phyloP scores from a whole-genome alignment of 1,140 invertebrate genomes.

The Drosophila rufa region DNA sequence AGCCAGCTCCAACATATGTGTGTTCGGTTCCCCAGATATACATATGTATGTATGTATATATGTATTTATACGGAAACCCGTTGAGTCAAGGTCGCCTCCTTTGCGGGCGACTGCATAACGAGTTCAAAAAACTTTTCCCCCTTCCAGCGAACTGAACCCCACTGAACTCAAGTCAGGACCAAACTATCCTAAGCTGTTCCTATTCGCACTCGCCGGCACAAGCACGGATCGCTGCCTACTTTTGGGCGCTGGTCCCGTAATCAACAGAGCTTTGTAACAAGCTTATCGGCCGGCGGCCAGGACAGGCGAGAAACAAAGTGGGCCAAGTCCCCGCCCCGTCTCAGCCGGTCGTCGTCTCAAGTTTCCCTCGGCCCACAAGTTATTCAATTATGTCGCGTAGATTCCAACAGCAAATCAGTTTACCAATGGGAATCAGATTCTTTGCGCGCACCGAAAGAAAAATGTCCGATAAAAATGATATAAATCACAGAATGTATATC shows the following conservation, averaged over 20 bases:
- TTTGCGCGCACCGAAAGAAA: background rate
- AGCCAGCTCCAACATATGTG: conserved; percentile 7
- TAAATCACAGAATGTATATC: too few relatives aligned
- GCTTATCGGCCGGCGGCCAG: conserved; percentile 51
- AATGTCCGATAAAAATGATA: background rate
- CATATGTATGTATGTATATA: background rate
- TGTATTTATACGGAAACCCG: conserved; percentile 8
- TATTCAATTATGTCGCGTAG: conserved; percentile 35
- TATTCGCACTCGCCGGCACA: conserved; percentile 28
- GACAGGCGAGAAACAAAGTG: conserved; percentile 32
- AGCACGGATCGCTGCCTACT: conserved; percentile 16
- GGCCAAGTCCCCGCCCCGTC: background rate
- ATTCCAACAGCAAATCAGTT: conserved; percentile 17
- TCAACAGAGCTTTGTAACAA: conserved; percentile 44
- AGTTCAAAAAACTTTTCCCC: conserved; percentile 49
- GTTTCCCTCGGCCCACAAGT: conserved; percentile 15
- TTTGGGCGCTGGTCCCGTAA: conserved; percentile 19
- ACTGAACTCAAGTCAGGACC: conserved; percentile 6
- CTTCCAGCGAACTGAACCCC: background rate
- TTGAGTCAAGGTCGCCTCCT: conserved; percentile 41
- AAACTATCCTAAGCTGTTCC: conserved; percentile 42
- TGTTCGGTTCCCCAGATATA: background rate
- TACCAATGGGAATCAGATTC: conserved; percentile 2
- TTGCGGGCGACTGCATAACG: conserved; percentile 45
- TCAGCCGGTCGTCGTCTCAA: background rate